Base-by-base conservation (phyloP, 2,888 invertebrate genomes). In the Drosophila histrio region DNA sequence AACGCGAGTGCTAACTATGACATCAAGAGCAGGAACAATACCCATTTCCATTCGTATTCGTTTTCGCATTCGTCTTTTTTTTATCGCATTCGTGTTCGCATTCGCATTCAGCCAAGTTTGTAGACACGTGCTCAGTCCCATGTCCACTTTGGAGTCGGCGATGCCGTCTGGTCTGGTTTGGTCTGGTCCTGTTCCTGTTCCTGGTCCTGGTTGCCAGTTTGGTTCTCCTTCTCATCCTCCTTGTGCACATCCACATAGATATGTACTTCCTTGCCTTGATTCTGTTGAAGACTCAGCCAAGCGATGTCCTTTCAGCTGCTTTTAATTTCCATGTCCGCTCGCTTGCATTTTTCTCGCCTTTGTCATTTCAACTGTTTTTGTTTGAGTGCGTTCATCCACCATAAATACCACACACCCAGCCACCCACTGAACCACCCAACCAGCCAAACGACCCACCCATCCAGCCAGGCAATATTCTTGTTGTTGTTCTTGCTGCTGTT, bases 331-430 rank as follows among this genome's bases (percentile, higher is more conserved):
- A 72, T 72, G 72, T 71, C 63, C 77, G 77, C 67, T 66, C 74
- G 72, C 77, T 74, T 74, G 77, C 74, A 77, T 72, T 77, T 74
- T 77, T 72, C 67, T 60, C 77, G 77, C 77, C 77, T 72, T 77
- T 74, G 77, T 74, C 73, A 58, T 56, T 66, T 56, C 57, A 52
- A 59, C 54, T 44, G 58, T 62, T 74, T 63, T 75, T 67, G 80
- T 86, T 79, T 58, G 58, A 65, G 74, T 80, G 73, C 73, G 66
- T 68, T 79, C 74, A 84, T 61, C 73, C 87, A 70, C 77, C 65
- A 47, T 53, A 44, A 68, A 68, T 57, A 56, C 64, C 41, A 24
- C 56, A 15, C 22, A 15, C 39, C 6, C 22, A 32, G 11, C n/a
- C 39, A 8, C 38, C 13, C 47, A 26, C 19, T 8, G 21, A 17